phyloP scores from a whole-genome alignment of 2,888 invertebrate species.

The Lepidochrysops patricia region DNA sequence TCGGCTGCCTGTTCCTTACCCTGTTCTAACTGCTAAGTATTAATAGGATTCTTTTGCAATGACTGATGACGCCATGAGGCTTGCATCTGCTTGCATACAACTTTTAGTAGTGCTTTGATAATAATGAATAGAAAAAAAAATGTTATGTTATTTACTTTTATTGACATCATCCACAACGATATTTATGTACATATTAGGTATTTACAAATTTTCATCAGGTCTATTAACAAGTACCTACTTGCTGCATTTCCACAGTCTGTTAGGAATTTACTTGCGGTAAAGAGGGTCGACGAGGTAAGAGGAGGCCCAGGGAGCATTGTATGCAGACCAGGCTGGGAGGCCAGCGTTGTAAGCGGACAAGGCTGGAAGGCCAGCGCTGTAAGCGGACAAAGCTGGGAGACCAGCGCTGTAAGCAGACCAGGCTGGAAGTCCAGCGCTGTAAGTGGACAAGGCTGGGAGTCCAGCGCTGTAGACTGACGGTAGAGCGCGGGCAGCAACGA shows the following conservation, averaged over 20 bases:
- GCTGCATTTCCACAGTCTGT: not conserved
- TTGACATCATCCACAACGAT: not conserved
- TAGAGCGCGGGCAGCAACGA: too few relatives aligned
- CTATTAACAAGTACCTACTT: not conserved
- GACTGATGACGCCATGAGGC: too few relatives aligned
- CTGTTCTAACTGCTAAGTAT: too few relatives aligned
- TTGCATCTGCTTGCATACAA: not conserved
- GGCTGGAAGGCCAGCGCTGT: not conserved
- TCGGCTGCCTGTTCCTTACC: too few relatives aligned
- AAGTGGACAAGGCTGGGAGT: too few relatives aligned
- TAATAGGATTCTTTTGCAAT: too few relatives aligned
- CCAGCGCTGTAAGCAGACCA: not conserved
- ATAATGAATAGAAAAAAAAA: not conserved
- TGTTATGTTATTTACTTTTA: not conserved
- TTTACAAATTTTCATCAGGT: not conserved
- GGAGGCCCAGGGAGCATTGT: conserved; percentile 11
- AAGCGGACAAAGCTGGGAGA: not conserved
- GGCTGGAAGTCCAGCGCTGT: conserved; percentile 33
- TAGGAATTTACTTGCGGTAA: not conserved
- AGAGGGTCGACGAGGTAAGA: conserved; percentile 12
- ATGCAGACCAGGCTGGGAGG: conserved; percentile 23
- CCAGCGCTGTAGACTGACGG: too few relatives aligned
- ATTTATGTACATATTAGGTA: not conserved
- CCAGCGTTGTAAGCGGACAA: conserved; percentile 20
- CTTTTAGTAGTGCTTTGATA: too few relatives aligned